phyloP scores from a whole-genome alignment of 35 echinoderm and acorn worm genomes.

The Amphiura filiformis region DNA sequence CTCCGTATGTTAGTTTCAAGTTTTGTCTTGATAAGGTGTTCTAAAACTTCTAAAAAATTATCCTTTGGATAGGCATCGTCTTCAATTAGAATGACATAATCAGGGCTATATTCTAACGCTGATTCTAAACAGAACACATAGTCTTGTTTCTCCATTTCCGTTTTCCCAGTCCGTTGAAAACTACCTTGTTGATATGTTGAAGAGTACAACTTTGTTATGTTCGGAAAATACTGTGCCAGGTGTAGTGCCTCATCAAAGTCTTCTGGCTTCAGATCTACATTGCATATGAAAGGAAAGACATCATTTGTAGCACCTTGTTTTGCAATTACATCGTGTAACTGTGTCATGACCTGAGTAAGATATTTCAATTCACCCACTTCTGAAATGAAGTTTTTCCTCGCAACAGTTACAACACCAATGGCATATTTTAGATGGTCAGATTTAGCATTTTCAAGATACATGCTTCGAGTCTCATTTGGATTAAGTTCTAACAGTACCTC shows the following conservation, averaged over 20 bases:
- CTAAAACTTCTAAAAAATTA: constrained; percentile 63
- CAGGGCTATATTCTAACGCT: constrained; percentile 37
- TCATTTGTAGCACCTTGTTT: background rate
- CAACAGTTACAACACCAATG: background rate
- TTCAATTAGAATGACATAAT: constrained; percentile 78
- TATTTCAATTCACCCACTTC: background rate
- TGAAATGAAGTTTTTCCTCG: background rate
- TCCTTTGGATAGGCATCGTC: constrained; percentile 73
- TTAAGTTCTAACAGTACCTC: background rate
- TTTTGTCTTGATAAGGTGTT: constrained; percentile 48
- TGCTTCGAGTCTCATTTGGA: background rate
- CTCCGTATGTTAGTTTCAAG: constrained; percentile 44
- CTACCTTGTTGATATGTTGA: too few species aligned
- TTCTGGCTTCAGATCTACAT: background rate
- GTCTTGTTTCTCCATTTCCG: constrained; percentile 87
- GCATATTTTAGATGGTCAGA: background rate
- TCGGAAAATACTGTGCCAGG: background rate
- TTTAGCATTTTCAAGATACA: background rate
- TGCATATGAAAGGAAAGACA: background rate
- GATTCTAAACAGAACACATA: constrained; percentile 70
- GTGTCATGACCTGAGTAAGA: background rate
- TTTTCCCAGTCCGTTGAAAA: too few species aligned
- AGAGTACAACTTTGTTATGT: background rate
- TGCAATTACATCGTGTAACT: background rate
- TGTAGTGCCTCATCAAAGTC: background rate